Evolutionary conservation across 2,888 invertebrate genomes (phyloP), one percentile per base, ranked within the genome.

Genomic region (Caradrina clavipalpis): DNA sequence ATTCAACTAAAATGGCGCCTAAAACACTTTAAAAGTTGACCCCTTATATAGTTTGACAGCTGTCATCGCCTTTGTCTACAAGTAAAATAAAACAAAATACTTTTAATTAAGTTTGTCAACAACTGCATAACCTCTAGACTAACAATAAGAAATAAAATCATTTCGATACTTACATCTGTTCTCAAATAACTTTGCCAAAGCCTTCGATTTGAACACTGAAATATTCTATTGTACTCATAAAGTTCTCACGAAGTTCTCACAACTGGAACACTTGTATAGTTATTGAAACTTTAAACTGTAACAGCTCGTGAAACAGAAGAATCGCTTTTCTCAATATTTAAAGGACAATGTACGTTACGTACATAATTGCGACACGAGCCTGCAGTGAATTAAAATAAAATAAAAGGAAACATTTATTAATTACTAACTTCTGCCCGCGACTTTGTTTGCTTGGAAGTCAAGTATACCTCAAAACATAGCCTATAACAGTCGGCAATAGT

Each of bases 241-340:
- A 79, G 68, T 76, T 67, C 51, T 62, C 17, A 6, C 50, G 1
- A 79, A 79, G 68, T 76, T 67, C 51, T 62, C 53, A 69, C 58
- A 70, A 54, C n/a, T 76, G 31, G 19, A 63, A 76, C 62, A 66
- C 62, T 80, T 60, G 77, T 80, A 19, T 35, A 75, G 35, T 62
- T 76, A 56, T 66, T 56, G 69, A 51, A 69, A 80, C 45, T 77
- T 80, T 69, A 59, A 56, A 61, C n/a, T 66, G 56, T 35, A 63
- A 62, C 47, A 49, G 49, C 21, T 73, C 45, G 39, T 11, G 53
- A 61, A 78, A 74, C 50, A 66, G 57, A 69, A 74, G 58, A 78
- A 73, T 45, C 42, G 45, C 35, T 62, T 51, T 57, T 39, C 35
- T 50, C 19, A 55, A 66, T 73, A 55, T 70, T 60, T 47, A 17